A percentile compares a stretch with the other conserved stretches of the same genome.
Evolutionary conservation across 2,888 invertebrate species (phyloP).

Genomic region (Laothoe populi): DNA sequence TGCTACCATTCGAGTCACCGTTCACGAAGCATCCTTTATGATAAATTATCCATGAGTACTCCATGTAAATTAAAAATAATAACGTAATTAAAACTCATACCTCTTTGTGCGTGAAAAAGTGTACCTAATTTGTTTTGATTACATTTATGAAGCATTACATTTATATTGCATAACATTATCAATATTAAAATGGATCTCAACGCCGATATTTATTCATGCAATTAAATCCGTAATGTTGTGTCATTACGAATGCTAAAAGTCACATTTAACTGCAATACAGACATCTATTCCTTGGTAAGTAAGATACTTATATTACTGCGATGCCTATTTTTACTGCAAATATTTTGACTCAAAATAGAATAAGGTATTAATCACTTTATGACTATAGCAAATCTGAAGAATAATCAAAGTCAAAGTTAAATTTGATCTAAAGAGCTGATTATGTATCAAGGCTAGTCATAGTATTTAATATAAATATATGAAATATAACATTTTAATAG

Average conservation of each 20-base stretch:
- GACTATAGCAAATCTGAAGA: not conserved
- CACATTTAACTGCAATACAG: not conserved
- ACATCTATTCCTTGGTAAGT: conserved; percentile 9
- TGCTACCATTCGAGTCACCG: conserved; percentile 71
- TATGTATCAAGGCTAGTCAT: too few relatives aligned
- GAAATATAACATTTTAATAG: too few relatives aligned
- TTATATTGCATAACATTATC: conserved; percentile 29
- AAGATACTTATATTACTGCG: not conserved
- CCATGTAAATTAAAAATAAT: conserved; percentile 77
- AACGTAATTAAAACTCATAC: conserved; percentile 76
- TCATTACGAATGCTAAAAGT: conserved; percentile 18
- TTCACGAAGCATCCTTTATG: conserved; percentile 64
- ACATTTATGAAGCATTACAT: conserved; percentile 45
- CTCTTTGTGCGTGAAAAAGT: conserved; percentile 59
- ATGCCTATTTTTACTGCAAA: not conserved
- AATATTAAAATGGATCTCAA: conserved; percentile 10
- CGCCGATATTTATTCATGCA: conserved; percentile 17
- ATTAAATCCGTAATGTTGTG: not conserved
- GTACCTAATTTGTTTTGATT: conserved; percentile 52
- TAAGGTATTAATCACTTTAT: not conserved
- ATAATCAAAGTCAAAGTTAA: too few relatives aligned
- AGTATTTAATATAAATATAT: too few relatives aligned
- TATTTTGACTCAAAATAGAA: too few relatives aligned
- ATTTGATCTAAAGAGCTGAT: too few relatives aligned
- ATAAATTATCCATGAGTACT: conserved; percentile 68